phyloP scores from a whole-genome alignment of 2,113 vertebrate genomes.

The Euleptes europaea region DNA sequence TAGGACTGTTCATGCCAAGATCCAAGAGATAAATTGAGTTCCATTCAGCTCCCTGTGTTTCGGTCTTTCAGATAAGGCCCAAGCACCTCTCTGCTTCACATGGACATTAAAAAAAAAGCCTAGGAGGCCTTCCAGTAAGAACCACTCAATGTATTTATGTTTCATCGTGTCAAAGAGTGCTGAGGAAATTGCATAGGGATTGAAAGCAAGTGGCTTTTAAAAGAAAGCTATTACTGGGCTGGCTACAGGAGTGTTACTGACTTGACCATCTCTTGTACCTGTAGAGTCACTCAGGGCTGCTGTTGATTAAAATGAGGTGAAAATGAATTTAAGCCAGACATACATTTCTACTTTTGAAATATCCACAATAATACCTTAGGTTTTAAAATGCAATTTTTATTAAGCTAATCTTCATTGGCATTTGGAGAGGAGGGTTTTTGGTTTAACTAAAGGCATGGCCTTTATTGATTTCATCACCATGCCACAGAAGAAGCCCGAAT shows the following conservation, averaged over 20 bases:
- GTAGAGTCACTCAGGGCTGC: not conserved
- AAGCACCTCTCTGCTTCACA: not conserved
- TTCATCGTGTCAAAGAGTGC: not conserved
- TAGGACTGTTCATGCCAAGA: slow-evolving; percentile 15
- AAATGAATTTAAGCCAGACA: not conserved
- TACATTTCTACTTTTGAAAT: not conserved
- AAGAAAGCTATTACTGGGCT: slow-evolving; percentile 14
- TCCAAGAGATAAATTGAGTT: not conserved
- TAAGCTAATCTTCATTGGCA: not conserved
- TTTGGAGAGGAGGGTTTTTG: not conserved
- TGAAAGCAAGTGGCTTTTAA: not conserved
- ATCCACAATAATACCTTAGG: not conserved
- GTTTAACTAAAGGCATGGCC: not conserved
- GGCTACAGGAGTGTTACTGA: not conserved
- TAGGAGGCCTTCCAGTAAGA: not conserved
- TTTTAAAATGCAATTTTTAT: not conserved
- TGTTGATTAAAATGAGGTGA: not conserved
- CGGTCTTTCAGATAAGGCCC: slow-evolving; percentile 7
- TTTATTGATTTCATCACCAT: not conserved
- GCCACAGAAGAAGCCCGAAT: not conserved
- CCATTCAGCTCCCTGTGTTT: not conserved
- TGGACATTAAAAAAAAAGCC: slow-evolving; percentile 5
- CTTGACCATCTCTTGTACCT: not conserved
- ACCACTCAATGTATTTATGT: not conserved
- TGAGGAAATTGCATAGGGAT: slow-evolving; percentile 1